Percentiles rank a stretch among this genome's conserved stretches.
Conservation (phyloP, 2,113 vertebrate species). For the Panthera leo region DNA sequence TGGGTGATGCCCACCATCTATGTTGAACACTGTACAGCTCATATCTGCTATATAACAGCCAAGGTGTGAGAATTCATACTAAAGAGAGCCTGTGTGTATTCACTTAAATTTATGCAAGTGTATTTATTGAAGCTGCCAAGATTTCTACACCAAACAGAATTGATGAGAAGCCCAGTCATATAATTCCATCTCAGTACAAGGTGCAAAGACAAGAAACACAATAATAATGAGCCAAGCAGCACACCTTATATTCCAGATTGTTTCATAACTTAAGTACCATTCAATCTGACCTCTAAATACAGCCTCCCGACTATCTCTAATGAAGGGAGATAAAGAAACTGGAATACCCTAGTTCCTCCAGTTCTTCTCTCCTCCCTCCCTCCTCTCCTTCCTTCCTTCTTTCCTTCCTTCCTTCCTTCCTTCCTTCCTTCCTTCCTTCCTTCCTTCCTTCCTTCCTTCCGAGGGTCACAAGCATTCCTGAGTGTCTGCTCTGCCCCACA, state of each 20-base stretch:
- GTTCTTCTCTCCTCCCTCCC: background rate
- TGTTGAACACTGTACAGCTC: background rate
- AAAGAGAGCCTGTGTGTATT: background rate
- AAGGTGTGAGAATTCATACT: background rate
- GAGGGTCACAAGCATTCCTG: background rate
- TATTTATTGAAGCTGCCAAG: slow-evolving; percentile 37
- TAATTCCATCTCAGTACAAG: background rate
- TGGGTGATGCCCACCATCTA: background rate
- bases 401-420: background rate
- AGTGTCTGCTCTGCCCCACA: background rate
- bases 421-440: background rate
- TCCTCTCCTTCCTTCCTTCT: no score
- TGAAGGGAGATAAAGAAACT: background rate
- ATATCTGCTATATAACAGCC: background rate
- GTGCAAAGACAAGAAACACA: slow-evolving; percentile 11
- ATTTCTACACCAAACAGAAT: slow-evolving; percentile 26
- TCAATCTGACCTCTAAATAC: background rate
- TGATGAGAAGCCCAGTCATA: background rate
- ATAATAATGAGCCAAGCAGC: background rate
- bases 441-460: background rate
- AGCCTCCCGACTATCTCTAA: background rate
- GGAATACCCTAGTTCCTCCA: background rate
- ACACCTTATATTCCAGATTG: background rate
- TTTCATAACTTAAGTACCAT: background rate
- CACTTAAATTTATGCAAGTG: slow-evolving; percentile 21